phyloP scores from a whole-genome alignment of 2,888 invertebrate species.

The Empis stercorea region DNA sequence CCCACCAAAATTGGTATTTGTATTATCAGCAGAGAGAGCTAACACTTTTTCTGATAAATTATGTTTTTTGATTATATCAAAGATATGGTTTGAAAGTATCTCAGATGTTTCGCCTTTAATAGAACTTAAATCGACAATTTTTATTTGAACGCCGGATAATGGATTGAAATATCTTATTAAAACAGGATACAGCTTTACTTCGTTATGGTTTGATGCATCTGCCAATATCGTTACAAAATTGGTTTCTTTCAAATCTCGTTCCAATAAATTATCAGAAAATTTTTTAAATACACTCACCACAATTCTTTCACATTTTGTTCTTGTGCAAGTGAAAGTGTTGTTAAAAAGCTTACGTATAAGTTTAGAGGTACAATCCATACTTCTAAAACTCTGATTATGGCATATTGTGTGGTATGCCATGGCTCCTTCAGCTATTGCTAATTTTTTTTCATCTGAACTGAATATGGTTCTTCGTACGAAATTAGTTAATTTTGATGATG shows the following conservation, averaged over 20 bases:
- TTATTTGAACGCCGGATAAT: neutral
- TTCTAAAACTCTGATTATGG: constrained; percentile 10
- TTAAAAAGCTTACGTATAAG: constrained; percentile 4
- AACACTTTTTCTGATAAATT: neutral
- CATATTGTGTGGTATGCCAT: constrained; percentile 9
- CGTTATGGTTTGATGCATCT: constrained; percentile 14
- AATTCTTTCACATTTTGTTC: constrained; percentile 1
- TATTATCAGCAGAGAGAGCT: neutral
- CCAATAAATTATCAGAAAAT: neutral
- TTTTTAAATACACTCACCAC: neutral
- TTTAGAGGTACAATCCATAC: constrained; percentile 8
- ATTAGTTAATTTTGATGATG: constrained; percentile 1
- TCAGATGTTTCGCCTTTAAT: neutral
- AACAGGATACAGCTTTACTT: constrained; percentile 14
- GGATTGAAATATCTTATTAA: constrained; percentile 5
- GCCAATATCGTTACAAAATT: constrained; percentile 6
- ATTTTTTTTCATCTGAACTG: neutral
- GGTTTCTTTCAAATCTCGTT: neutral
- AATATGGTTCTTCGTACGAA: neutral
- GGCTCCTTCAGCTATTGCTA: constrained; percentile 6
- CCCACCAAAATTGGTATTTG: neutral
- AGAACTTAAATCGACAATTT: neutral
- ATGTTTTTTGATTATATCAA: neutral
- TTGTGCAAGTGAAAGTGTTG: constrained; percentile 5
- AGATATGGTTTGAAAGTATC: neutral